Percentiles rank a stretch among this genome's conserved stretches.
Evolutionary conservation across 2,113 vertebrate species (phyloP).

Genomic region (Tupaia tana): DNA sequence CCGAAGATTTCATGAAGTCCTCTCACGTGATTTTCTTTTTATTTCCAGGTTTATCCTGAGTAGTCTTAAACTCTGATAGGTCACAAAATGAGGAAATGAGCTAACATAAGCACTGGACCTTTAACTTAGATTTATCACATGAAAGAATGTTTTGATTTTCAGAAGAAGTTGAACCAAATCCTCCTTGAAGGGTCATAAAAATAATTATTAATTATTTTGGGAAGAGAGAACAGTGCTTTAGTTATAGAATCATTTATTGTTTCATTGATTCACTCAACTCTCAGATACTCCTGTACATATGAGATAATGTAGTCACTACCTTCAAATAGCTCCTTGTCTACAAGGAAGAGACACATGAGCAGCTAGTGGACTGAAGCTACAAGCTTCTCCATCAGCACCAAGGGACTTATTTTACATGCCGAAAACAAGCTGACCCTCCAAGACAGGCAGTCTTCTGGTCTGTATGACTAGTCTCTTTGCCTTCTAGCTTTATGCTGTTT

Average conservation of each 20-base stretch:
- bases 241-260: not conserved
- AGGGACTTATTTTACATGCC: not conserved
- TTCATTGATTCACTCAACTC: not conserved
- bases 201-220: not conserved
- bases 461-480: not conserved
- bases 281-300: not conserved
- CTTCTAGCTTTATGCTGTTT: conserved; percentile 8
- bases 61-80: not conserved
- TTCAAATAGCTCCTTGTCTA: not conserved
- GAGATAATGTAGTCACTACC: not conserved
- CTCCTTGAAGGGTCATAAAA: not conserved
- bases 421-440: not conserved
- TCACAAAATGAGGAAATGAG: not conserved
- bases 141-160: not conserved
- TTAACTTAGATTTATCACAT: not conserved
- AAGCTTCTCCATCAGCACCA: not conserved
- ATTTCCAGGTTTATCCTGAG: not conserved
- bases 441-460: not conserved
- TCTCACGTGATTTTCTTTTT: not conserved
- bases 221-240: not conserved
- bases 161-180: not conserved
- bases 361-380: not conserved
- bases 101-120: not conserved
- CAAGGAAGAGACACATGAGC: not conserved
- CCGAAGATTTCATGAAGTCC: no score